phyloP scores from a whole-genome alignment of 1,140 invertebrate genomes.

The Galleria mellonella region DNA sequence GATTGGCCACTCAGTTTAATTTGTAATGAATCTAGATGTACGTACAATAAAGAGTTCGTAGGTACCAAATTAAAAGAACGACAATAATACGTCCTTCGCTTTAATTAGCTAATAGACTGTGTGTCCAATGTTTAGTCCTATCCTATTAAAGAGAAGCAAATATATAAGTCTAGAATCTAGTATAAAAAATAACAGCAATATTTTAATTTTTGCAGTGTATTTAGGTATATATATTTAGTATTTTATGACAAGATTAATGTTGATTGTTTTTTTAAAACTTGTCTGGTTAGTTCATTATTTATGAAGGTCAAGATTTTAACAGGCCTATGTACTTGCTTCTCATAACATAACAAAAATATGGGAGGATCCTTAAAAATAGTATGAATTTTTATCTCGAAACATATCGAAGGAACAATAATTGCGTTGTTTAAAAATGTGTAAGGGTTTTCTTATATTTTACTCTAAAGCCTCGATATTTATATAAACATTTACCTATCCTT shows the following conservation, averaged over 20 bases:
- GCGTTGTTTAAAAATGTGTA: not conserved
- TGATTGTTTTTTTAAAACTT: no score
- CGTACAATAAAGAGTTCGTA: constrained; percentile 27
- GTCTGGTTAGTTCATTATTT: no score
- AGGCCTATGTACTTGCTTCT: constrained; percentile 12
- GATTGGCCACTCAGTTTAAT: constrained; percentile 1
- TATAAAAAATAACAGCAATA: no score
- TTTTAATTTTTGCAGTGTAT: no score
- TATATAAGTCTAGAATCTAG: no score
- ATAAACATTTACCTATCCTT: constrained; percentile 27
- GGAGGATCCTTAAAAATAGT: constrained; percentile 12
- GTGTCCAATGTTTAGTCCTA: constrained; percentile 23
- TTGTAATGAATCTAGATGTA: not conserved
- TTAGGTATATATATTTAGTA: no score
- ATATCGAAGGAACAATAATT: constrained; percentile 7
- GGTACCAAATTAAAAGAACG: constrained; percentile 44
- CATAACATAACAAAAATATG: constrained; percentile 14
- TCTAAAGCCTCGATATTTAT: constrained; percentile 18
- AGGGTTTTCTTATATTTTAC: constrained; percentile 27
- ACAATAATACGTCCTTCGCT: constrained; percentile 69
- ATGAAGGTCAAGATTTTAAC: no score
- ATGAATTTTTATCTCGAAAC: constrained; percentile 2
- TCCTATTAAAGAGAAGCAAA: constrained; percentile 14
- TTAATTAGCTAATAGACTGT: constrained; percentile 56
- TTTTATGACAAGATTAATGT: no score